These are phyloP conservation scores for Paracentrotus lividus DNA, from an alignment of 53 echinoderm and acorn worm genomes.

Conservation along the genomic window DNA sequence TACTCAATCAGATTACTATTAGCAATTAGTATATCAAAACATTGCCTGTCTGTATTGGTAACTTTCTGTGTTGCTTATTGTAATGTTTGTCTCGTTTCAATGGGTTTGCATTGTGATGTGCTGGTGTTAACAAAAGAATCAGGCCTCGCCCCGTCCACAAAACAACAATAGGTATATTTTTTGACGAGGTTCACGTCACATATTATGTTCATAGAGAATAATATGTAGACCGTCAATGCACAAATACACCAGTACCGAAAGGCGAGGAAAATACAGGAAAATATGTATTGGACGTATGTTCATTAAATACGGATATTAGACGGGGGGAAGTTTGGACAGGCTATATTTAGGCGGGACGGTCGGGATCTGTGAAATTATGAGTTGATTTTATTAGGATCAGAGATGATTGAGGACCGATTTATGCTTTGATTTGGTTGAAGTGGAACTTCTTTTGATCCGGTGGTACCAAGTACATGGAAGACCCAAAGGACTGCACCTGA, in stretches of 20 bases:
- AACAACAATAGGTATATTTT: conserved; percentile 40
- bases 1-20: too few relatives aligned
- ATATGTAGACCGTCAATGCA: background rate
- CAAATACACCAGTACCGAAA: background rate
- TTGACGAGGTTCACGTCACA: background rate
- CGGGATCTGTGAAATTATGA: conserved; percentile 33
- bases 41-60: conserved; percentile 9
- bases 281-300: background rate
- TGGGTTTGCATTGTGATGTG: background rate
- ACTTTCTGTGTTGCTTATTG: background rate
- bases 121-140: conserved; percentile 1
- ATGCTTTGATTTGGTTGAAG: background rate
- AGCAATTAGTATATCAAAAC: background rate
- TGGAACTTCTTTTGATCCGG: background rate
- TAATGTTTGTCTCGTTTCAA: background rate
- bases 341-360: conserved; percentile 10
- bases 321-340: background rate
- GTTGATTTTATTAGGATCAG: conserved; percentile 42
- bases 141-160: conserved; percentile 29
- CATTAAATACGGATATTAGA: conserved; percentile 34
- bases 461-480: background rate
- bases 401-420: conserved; percentile 2
- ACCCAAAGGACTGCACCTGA: background rate
- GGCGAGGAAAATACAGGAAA: background rate
- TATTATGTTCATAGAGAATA: background rate